Base-by-base conservation (phyloP, 2,888 invertebrate species). In the Scelioninae gen. 1 region DNA sequence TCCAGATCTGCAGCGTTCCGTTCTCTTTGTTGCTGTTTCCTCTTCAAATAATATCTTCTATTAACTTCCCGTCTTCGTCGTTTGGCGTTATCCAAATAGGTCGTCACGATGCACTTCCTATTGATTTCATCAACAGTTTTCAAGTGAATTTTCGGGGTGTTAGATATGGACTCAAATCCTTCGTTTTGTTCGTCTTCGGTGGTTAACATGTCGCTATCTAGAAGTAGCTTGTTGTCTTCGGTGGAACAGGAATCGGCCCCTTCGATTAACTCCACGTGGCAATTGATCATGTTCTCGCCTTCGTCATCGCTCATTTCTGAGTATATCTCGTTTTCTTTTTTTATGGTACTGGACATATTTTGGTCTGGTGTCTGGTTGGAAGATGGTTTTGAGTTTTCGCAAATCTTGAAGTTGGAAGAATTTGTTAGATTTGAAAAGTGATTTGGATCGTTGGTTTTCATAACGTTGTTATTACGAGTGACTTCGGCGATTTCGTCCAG, bases 41-140 rank as follows among this genome's bases (percentile, higher is more conserved):
- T 45, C n/a, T 80, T 80, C 5, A 75, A 56, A n/a, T 80, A 80
- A 34, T 80, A 80, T 13, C 80, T 68, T 10, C 80, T 45, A n/a
- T 80, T 80, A 0, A 69, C 75, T 31, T 68, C 80, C 23, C 69
- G 80, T 38, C 80, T 55, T 10, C 80, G 43, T 10, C 69, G 62
- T 23, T 81, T 81, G 0, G 65, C 69, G 6, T 63, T 43, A 16
- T 81, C 75, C 1, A 81, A 55, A 8, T 75, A 75, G 29, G 51
- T 75, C 13, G 75, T 32, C 9, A 75, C 65, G 8, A 69, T 31
- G 5, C 75, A 69, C 38, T 81, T 81, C 10, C 75, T 15, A 10
- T 81, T 75, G 2, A 81, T 75, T 40, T 81, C 81, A 23, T 81
- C 81, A 6, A 81, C 81, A 32, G 81, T 81, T 75, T 81, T 75